phyloP scores from a whole-genome alignment of 2,797 vertebrate species.

The Potorous gilbertii region DNA sequence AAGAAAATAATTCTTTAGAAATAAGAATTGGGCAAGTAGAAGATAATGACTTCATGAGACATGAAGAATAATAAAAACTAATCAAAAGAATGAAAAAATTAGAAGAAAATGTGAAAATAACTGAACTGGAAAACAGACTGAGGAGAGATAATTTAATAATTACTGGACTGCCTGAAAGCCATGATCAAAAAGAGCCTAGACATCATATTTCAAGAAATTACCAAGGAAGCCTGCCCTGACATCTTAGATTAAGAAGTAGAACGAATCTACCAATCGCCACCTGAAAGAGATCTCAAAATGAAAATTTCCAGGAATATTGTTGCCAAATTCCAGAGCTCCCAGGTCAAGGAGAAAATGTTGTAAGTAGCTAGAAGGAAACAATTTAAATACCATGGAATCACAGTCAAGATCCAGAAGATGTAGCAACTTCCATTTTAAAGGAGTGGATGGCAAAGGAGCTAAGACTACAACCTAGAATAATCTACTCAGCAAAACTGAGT shows the following conservation, averaged over 20 bases:
- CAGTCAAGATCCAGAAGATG: background rate
- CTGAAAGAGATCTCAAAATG: background rate
- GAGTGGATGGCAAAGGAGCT: background rate
- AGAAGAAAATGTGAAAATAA: background rate
- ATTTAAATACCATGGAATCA: background rate
- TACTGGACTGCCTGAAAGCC: background rate
- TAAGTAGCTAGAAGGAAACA: background rate
- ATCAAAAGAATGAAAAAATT: background rate
- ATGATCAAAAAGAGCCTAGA: background rate
- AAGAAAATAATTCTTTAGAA: background rate
- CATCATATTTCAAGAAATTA: background rate
- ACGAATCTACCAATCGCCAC: background rate
- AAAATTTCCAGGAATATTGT: background rate
- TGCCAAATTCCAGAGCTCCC: background rate
- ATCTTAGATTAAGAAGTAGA: background rate
- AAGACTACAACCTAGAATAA: background rate
- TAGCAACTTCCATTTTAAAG: background rate
- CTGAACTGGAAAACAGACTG: background rate
- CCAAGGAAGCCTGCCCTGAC: background rate
- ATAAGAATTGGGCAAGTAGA: background rate
- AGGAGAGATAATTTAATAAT: background rate
- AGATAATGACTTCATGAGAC: background rate
- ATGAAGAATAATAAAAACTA: background rate
- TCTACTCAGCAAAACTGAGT: background rate
- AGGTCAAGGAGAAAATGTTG: background rate